Conservation (phyloP, 2,797 vertebrate genomes). For the Octomys mimax region DNA sequence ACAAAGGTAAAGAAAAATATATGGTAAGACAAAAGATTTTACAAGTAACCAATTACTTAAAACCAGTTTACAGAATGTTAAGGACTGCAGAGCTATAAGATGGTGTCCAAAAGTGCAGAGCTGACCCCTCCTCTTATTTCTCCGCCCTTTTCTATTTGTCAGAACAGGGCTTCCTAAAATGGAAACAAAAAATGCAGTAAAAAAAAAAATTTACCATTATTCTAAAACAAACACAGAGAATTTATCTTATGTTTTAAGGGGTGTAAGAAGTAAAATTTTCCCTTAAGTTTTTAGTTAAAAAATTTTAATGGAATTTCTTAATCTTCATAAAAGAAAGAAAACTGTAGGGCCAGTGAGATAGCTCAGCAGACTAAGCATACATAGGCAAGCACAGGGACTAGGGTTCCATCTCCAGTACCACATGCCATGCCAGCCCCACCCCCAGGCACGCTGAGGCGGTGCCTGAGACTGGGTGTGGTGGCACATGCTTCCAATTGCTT, state of each 20-base stretch:
- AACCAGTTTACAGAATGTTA: not conserved
- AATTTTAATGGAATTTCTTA: not conserved
- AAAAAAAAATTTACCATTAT: not conserved
- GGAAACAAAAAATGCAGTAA: not conserved
- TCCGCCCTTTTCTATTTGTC: not conserved
- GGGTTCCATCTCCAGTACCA: too few species aligned
- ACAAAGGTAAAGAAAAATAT: not conserved
- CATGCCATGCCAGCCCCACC: too few species aligned
- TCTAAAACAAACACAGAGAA: not conserved
- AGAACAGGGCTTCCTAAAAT: not conserved
- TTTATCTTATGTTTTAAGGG: not conserved
- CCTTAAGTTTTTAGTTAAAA: not conserved
- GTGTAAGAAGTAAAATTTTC: not conserved
- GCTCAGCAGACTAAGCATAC: too few species aligned
- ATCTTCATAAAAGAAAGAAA: conserved; percentile 7
- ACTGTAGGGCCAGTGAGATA: not conserved
- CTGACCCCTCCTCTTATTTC: not conserved
- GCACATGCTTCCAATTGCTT: too few species aligned
- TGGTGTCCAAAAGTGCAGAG: not conserved
- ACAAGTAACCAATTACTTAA: not conserved
- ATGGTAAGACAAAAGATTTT: not conserved
- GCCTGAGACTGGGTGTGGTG: too few species aligned
- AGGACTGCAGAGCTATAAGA: not conserved
- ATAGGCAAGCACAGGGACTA: too few species aligned
- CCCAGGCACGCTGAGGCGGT: too few species aligned